Evolutionary conservation across 1,140 invertebrate species (phyloP), one percentile per base, ranked within the genome.

Genomic region (Ceratina australensis): DNA sequence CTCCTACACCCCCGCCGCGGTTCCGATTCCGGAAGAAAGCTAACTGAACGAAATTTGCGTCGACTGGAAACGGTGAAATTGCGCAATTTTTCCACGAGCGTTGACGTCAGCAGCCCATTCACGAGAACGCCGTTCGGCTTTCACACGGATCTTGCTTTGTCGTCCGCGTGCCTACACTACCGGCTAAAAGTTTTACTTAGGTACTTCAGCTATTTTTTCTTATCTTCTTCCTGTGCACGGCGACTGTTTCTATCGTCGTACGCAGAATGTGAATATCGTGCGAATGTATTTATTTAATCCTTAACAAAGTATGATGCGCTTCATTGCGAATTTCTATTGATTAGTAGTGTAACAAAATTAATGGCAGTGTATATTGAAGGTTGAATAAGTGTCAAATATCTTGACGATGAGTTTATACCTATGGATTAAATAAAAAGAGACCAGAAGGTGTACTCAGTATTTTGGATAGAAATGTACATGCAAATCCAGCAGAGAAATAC

Each of bases 61-160:
- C 66, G 56, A 65, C 65, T 65, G 57, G 72, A 81, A 33, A 78
- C 85, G 86, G 90, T 90, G 88, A 91, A 91, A 91, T 91, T 92
- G 91, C 90, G 90, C 90, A 91, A 91, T 91, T 91, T 91, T 91
- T 91, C 87, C 88, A 78, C 61, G 72, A 52, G 64, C 86, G 85
- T 91, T 92, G 91, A 91, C 90, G 90, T 91, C 91, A 92, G 84
- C 82, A 66, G 61, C 2, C 87, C 89, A 90, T 91, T 90, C 89
- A 89, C 87, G 86, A 86, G 78, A 64, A 50, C 59, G 33, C 60
- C 50, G 78, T 59, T 71, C 78, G 50, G 90, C 91, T 92, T 91
- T 92, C 91, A 91, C 91, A 86, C 90, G 91, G 91, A 92, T 92
- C 90, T 91, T 82, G 86, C 85, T 87, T 89, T 82, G 83, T 88